Evolutionary conservation across 2,888 invertebrate genomes (phyloP).

Genomic region (Cryptus viduatorius): DNA sequence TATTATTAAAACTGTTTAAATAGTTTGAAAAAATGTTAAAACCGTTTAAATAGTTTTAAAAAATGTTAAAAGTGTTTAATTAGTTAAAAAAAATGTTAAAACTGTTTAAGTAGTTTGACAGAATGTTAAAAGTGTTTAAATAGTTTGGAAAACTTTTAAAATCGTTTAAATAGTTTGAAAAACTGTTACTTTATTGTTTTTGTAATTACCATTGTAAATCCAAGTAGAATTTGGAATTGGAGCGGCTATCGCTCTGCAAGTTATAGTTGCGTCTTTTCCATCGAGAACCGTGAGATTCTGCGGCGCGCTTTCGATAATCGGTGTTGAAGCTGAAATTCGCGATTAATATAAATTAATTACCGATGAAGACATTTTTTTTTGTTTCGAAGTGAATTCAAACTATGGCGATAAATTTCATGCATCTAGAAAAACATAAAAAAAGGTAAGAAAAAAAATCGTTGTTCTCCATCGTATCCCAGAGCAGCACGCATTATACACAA

Average conservation of each 20-base stretch:
- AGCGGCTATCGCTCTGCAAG: constrained; percentile 95
- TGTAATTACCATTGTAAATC: constrained; percentile 93
- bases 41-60: too few species aligned
- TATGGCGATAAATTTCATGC: constrained; percentile 27
- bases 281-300: constrained; percentile 95
- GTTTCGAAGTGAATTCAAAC: not conserved
- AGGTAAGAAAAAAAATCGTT: constrained; percentile 69
- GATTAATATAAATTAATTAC: not conserved
- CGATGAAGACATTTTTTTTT: not conserved
- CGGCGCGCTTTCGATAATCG: constrained; percentile 94
- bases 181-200: not conserved
- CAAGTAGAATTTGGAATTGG: constrained; percentile 96
- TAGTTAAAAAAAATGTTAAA: too few species aligned
- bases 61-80: too few species aligned
- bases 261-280: constrained; percentile 95
- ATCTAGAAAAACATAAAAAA: constrained; percentile 64
- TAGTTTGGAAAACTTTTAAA: too few species aligned
- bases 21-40: too few species aligned
- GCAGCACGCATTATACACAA: constrained; percentile 57
- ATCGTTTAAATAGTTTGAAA: not conserved
- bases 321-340: constrained; percentile 91
- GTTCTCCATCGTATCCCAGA: constrained; percentile 32
- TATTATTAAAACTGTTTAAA: too few species aligned
- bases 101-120: too few species aligned
- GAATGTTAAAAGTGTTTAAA: too few species aligned